These are phyloP conservation scores for Caradrina kadenii DNA, from an alignment of 2,888 invertebrate species.

Conservation along the genomic window DNA sequence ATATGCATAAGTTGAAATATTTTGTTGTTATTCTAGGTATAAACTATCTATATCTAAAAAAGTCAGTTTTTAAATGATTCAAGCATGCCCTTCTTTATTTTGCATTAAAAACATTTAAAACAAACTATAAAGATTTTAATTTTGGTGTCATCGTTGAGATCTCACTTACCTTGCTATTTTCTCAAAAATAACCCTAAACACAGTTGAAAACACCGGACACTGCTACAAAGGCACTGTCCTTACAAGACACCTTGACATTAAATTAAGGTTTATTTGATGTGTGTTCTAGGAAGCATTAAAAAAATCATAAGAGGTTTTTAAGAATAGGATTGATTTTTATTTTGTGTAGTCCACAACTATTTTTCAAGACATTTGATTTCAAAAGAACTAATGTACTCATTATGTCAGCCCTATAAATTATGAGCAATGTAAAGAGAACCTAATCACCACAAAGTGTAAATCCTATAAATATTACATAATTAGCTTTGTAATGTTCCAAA, in stretches of 20 bases:
- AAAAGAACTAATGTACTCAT: not conserved
- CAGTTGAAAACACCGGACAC: not conserved
- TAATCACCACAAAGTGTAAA: conserved; percentile 70
- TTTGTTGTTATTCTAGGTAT: not conserved
- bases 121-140: too few species aligned
- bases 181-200: not conserved
- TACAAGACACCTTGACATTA: not conserved
- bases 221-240: not conserved
- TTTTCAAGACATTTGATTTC: not conserved
- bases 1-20: not conserved
- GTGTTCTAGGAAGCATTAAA: not conserved
- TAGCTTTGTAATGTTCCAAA: conserved; percentile 72
- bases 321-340: not conserved
- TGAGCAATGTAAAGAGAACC: conserved; percentile 63
- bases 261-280: too few species aligned
- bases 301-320: not conserved
- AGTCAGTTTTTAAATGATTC: not conserved
- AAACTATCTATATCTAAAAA: not conserved
- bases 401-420: conserved; percentile 46
- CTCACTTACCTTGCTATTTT: not conserved
- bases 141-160: not conserved
- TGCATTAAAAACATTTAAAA: too few species aligned
- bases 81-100: not conserved
- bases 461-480: conserved; percentile 66
- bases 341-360: too few species aligned